Percentiles rank a stretch among this genome's conserved stretches.
Evolutionary conservation across 1,140 invertebrate genomes (phyloP).

Genomic region (Dendrolimus kikuchii): DNA sequence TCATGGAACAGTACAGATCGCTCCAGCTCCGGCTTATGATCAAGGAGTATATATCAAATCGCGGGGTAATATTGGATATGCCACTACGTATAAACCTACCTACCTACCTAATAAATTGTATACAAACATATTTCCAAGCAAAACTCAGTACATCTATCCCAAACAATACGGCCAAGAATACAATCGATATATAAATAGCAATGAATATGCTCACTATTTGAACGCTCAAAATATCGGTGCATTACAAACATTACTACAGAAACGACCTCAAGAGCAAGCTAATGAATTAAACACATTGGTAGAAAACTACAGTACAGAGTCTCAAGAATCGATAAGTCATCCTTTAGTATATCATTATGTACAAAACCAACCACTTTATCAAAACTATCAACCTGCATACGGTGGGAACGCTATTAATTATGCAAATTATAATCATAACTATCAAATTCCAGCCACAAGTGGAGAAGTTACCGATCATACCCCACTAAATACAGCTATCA

Average conservation of each 20-base stretch:
- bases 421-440: no score
- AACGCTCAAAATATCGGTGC: conserved; percentile 27
- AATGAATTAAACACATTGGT: conserved; percentile 39
- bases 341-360: conserved; percentile 21
- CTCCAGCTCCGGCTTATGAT: conserved; percentile 35
- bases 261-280: conserved; percentile 41
- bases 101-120: conserved; percentile 28
- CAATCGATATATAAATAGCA: conserved; percentile 16
- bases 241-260: conserved; percentile 38
- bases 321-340: conserved; percentile 22
- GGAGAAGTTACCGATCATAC: no score
- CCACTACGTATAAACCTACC: conserved; percentile 8
- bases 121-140: conserved; percentile 37
- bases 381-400: no score
- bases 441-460: no score
- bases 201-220: no score
- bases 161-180: conserved; percentile 41
- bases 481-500: no score
- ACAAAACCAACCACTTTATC: no score
- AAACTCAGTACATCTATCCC: conserved; percentile 34
- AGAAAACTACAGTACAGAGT: conserved; percentile 17
- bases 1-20: conserved; percentile 33
- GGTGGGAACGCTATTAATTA: no score
- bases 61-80: conserved; percentile 32
- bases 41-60: conserved; percentile 53